Evolutionary conservation across 2,113 vertebrate species (phyloP).

Genomic region (Nycticryphes semicollaris): DNA sequence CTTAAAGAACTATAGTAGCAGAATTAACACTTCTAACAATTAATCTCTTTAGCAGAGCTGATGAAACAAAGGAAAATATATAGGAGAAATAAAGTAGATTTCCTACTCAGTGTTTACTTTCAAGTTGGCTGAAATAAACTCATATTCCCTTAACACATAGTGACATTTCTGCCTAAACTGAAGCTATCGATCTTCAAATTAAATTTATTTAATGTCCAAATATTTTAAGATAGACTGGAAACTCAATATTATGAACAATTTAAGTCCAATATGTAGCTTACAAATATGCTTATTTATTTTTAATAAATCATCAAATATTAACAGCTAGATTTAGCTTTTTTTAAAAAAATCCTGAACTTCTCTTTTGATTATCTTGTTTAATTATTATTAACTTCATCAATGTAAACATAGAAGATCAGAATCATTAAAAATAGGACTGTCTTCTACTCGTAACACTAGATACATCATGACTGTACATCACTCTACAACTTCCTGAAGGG

Average conservation of each 20-base stretch:
- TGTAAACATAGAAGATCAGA: background rate
- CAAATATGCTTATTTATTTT: background rate
- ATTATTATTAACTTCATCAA: background rate
- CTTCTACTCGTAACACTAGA: background rate
- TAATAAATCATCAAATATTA: background rate
- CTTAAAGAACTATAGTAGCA: background rate
- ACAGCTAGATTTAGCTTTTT: background rate
- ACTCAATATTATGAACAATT: background rate
- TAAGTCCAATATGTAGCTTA: background rate
- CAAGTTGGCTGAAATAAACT: constrained; percentile 3
- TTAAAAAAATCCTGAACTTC: background rate
- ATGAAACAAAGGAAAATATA: constrained; percentile 15
- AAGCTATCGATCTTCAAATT: constrained; percentile 32
- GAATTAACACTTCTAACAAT: background rate
- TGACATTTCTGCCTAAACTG: constrained; percentile 34
- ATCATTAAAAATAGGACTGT: background rate
- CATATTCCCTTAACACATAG: background rate
- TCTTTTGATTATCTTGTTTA: background rate
- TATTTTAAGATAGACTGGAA: constrained; percentile 27
- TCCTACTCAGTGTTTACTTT: background rate
- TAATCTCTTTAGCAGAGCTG: background rate
- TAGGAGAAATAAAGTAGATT: constrained; percentile 2
- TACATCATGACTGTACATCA: fast-evolving
- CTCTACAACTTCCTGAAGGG: too few relatives aligned
- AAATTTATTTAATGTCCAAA: constrained; percentile 11